These are phyloP conservation scores for Pecten maximus DNA, from an alignment of 2,888 invertebrate species.

Conservation along the genomic window DNA sequence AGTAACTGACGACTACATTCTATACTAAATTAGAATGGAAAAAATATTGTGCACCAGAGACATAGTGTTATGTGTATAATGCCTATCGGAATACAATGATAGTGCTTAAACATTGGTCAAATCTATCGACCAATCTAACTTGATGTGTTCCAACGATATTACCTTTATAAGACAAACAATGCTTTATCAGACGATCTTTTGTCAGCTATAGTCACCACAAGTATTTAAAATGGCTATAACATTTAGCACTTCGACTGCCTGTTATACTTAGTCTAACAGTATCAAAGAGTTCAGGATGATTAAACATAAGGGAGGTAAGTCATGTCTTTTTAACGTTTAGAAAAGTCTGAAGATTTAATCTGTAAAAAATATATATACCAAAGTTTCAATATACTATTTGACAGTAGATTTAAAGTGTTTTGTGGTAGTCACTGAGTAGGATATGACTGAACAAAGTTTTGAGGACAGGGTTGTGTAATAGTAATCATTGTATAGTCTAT, in stretches of 20 bases:
- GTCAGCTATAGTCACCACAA: slow-evolving; percentile 16
- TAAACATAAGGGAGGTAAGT: slow-evolving; percentile 21
- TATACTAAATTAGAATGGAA: background rate
- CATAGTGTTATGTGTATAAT: slow-evolving; percentile 17
- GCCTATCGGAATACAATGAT: background rate
- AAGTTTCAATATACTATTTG: background rate
- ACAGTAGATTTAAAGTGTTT: slow-evolving; percentile 8
- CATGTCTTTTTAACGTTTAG: background rate
- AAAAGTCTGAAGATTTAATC: slow-evolving; percentile 24
- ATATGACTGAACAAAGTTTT: background rate
- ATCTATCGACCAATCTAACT: background rate
- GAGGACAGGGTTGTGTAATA: background rate
- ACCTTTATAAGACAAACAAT: background rate
- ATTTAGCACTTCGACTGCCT: background rate
- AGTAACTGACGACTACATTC: background rate
- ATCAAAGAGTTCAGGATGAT: background rate
- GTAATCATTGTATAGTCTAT: background rate
- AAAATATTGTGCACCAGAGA: background rate
- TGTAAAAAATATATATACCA: slow-evolving; percentile 7
- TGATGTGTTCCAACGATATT: background rate
- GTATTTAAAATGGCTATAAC: background rate
- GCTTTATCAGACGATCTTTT: background rate
- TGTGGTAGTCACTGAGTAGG: background rate
- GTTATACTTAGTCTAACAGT: background rate
- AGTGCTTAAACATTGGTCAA: background rate